Conservation (phyloP, 2,888 invertebrate species). For the Neuroscelio doddi region DNA sequence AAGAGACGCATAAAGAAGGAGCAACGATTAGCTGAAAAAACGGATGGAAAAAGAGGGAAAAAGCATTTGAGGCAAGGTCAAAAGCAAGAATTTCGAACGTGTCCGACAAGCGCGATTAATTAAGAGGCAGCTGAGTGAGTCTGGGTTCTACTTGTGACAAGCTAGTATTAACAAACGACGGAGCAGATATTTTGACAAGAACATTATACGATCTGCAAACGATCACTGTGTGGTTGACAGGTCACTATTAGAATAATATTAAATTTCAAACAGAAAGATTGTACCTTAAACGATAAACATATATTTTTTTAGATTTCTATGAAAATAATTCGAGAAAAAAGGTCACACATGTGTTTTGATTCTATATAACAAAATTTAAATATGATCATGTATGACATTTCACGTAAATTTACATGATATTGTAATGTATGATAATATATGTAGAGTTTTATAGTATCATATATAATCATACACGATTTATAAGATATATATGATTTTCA, state of each 20-base stretch:
- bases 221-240: constrained; percentile 54
- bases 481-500: too few relatives aligned
- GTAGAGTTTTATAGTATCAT: too few relatives aligned
- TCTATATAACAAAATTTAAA: too few relatives aligned
- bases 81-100: constrained; percentile 45
- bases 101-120: constrained; percentile 52
- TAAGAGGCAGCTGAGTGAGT: constrained; percentile 54
- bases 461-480: too few relatives aligned
- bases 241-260: constrained; percentile 67
- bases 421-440: too few relatives aligned
- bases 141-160: constrained; percentile 54
- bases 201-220: constrained; percentile 54
- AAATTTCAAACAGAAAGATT: constrained; percentile 42
- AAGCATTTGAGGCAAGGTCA: constrained; percentile 31
- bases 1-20: constrained; percentile 9
- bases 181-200: constrained; percentile 54
- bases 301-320: too few relatives aligned
- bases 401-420: too few relatives aligned
- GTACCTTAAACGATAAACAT: constrained; percentile 10
- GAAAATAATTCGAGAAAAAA: too few relatives aligned
- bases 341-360: too few relatives aligned
- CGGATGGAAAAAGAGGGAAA: constrained; percentile 18
- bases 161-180: constrained; percentile 57
- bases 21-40: constrained; percentile 8
- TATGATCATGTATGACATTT: too few relatives aligned